A percentile compares a stretch with the other conserved stretches of the same genome.
These are phyloP conservation scores for Nemapogon koenigi DNA, from an alignment of 2,888 invertebrate genomes.

Conservation along the genomic window DNA sequence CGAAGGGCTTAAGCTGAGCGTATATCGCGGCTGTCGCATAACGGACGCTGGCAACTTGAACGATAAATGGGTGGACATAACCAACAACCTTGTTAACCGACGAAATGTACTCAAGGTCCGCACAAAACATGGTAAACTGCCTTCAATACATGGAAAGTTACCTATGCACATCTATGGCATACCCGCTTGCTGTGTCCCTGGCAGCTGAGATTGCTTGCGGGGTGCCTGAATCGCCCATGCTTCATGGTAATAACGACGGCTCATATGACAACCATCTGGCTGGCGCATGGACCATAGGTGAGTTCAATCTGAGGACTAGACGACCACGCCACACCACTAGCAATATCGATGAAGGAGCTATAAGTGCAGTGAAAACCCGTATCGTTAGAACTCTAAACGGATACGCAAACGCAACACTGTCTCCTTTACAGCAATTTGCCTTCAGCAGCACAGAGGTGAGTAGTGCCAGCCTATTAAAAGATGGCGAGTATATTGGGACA, in stretches of 20 bases:
- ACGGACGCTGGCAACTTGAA: no score
- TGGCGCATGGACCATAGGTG: no score
- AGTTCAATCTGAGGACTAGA: background rate
- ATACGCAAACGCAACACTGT: no score
- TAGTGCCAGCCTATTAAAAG: no score
- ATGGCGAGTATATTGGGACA: no score
- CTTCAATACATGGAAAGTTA: constrained; percentile 1
- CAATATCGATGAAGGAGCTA: background rate
- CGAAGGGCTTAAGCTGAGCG: no score
- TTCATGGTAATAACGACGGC: background rate
- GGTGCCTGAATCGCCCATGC: background rate
- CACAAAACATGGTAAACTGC: background rate
- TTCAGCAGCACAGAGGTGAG: no score
- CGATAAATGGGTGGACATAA: no score
- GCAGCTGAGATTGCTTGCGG: background rate
- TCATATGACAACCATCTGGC: background rate
- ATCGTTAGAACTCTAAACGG: no score
- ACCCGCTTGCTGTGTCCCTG: background rate
- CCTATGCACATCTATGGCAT: background rate
- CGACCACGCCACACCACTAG: background rate
- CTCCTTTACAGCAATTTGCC: no score
- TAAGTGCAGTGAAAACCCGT: background rate
- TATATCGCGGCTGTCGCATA: no score
- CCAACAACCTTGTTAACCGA: background rate
- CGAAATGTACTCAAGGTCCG: background rate